A percentile compares a stretch with the other conserved stretches of the same genome.
Evolutionary conservation across 2,113 vertebrate genomes (phyloP).

Genomic region (Trogon surrucura): DNA sequence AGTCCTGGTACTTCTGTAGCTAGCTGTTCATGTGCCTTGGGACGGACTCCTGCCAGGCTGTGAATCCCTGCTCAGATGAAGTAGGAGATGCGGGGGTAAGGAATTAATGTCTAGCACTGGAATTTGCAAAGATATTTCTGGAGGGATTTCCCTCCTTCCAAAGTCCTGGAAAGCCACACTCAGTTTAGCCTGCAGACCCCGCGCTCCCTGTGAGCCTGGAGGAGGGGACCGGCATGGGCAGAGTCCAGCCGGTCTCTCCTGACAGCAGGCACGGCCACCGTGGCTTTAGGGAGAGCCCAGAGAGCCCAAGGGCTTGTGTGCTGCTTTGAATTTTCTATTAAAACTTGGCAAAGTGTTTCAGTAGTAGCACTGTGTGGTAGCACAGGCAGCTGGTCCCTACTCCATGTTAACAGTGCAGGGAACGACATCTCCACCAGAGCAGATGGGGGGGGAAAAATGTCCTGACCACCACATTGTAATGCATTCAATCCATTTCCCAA

Average conservation of each 20-base stretch:
- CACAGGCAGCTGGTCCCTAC: neutral
- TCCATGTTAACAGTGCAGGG: neutral
- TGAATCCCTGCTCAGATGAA: neutral
- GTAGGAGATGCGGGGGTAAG: neutral
- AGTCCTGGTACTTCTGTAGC: neutral
- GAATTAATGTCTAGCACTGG: neutral
- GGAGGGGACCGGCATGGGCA: neutral
- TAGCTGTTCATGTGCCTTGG: neutral
- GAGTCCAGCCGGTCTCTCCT: neutral
- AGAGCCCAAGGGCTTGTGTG: neutral
- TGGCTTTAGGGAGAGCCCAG: neutral
- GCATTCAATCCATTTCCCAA: neutral
- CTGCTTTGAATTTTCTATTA: neutral
- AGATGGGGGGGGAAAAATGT: neutral
- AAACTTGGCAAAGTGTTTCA: neutral
- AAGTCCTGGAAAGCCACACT: neutral
- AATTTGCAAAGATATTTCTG: neutral
- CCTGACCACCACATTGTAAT: neutral
- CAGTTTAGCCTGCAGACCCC: neutral
- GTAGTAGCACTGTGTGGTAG: neutral
- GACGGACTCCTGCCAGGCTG: neutral
- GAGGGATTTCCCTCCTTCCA: neutral
- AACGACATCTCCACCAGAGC: neutral
- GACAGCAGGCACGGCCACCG: accelerated
- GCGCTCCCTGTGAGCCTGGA: accelerated